A percentile compares a stretch with the other conserved stretches of the same genome.
phyloP scores from a whole-genome alignment of 2,113 vertebrate species.

The Alces alces region DNA sequence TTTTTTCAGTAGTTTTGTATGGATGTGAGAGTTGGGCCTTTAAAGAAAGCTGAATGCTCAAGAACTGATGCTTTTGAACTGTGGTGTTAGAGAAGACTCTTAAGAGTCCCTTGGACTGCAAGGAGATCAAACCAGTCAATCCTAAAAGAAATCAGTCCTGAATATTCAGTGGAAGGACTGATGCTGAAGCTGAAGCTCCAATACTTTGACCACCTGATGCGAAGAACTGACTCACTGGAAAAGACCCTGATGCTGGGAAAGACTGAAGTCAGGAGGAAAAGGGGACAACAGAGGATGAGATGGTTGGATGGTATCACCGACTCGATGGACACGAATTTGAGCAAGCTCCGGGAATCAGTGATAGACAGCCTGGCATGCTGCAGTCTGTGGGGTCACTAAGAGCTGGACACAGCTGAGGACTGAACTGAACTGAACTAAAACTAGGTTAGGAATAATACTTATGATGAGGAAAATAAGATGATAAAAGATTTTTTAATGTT shows the following conservation, averaged over 20 bases:
- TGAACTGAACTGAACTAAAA: not conserved
- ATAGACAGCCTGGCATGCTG: no score
- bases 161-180: not conserved
- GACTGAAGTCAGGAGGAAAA: not conserved
- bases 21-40: not conserved
- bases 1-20: not conserved
- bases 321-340: not conserved
- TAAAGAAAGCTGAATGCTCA: not conserved
- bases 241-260: not conserved
- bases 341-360: no score
- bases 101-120: not conserved
- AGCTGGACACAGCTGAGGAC: no score
- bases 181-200: not conserved
- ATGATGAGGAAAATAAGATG: not conserved
- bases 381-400: no score
- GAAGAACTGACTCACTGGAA: not conserved
- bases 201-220: not conserved
- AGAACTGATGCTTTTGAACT: not conserved
- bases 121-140: not conserved
- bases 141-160: not conserved
- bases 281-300: not conserved
- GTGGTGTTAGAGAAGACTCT: not conserved
- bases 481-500: constrained; percentile 24
- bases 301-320: not conserved
- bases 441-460: not conserved